Conservation (phyloP, 1,140 invertebrate genomes). For the Drosophila pectinifera region DNA sequence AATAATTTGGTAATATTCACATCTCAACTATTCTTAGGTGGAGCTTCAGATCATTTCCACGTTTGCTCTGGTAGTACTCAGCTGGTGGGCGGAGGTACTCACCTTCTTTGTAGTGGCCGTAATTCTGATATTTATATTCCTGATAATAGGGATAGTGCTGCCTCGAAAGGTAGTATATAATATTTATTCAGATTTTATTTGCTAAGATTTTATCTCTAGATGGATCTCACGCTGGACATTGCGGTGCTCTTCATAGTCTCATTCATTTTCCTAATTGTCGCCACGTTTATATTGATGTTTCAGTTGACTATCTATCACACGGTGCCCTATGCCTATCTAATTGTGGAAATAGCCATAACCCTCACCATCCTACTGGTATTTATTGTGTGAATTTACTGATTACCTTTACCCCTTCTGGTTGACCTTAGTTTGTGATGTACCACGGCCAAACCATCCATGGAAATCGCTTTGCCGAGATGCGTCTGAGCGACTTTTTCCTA, state of each 20-base stretch:
- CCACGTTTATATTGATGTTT: constrained; percentile 33
- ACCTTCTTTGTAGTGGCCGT: constrained; percentile 13
- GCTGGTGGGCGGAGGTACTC: constrained; percentile 29
- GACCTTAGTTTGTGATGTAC: constrained; percentile 64
- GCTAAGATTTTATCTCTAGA: constrained; percentile 13
- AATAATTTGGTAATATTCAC: not conserved
- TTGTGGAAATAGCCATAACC: constrained; percentile 22
- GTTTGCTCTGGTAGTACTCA: constrained; percentile 7
- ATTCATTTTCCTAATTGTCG: constrained; percentile 58
- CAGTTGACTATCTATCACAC: not conserved
- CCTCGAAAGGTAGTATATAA: constrained; percentile 17
- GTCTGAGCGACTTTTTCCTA: constrained; percentile 50
- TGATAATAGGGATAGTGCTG: constrained; percentile 31
- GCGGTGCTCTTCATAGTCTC: constrained; percentile 61
- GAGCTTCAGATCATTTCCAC: constrained; percentile 53
- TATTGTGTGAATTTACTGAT: not conserved
- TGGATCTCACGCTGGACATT: constrained; percentile 66
- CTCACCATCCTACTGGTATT: constrained; percentile 45
- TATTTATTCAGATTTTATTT: not conserved
- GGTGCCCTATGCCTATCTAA: not conserved
- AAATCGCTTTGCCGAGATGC: constrained; percentile 68
- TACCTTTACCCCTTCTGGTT: no score
- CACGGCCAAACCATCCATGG: constrained; percentile 69
- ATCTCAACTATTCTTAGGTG: constrained; percentile 16
- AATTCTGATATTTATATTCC: constrained; percentile 5